Conservation (phyloP, 2,113 vertebrate genomes). For the Puffinus mauretanicus region DNA sequence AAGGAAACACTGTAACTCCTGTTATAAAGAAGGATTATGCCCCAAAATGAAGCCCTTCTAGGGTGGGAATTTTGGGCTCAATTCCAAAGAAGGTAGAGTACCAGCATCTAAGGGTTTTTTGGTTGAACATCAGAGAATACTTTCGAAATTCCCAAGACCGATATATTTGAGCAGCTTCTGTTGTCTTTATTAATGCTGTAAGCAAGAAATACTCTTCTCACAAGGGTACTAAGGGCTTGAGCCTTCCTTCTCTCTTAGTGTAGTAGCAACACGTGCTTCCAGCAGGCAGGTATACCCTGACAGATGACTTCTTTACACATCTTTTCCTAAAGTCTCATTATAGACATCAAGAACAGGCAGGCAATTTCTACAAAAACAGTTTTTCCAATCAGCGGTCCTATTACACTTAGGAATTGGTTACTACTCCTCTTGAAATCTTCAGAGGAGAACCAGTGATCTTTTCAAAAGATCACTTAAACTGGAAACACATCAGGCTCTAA, state of each 20-base stretch:
- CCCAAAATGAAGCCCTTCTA: background rate
- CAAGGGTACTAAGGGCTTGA: background rate
- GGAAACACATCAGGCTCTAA: background rate
- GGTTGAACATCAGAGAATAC: background rate
- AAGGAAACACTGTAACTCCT: background rate
- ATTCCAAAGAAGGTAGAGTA: background rate
- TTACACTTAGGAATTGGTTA: background rate
- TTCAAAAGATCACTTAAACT: background rate
- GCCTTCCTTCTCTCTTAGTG: background rate
- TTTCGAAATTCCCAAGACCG: background rate
- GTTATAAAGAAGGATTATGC: background rate
- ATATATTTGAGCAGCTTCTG: background rate
- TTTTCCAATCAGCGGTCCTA: background rate
- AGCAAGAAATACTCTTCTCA: background rate
- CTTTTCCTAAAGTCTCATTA: background rate
- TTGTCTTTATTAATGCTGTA: background rate
- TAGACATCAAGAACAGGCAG: background rate
- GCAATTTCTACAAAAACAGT: background rate
- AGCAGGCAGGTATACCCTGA: background rate
- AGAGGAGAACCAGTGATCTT: background rate
- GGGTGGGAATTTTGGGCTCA: background rate
- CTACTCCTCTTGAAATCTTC: background rate
- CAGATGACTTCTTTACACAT: background rate
- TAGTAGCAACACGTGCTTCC: background rate
- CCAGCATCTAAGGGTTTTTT: background rate